A percentile compares a stretch with the other conserved stretches of the same genome.
phyloP scores from a whole-genome alignment of 1,140 invertebrate species.

The Fopius arisanus region DNA sequence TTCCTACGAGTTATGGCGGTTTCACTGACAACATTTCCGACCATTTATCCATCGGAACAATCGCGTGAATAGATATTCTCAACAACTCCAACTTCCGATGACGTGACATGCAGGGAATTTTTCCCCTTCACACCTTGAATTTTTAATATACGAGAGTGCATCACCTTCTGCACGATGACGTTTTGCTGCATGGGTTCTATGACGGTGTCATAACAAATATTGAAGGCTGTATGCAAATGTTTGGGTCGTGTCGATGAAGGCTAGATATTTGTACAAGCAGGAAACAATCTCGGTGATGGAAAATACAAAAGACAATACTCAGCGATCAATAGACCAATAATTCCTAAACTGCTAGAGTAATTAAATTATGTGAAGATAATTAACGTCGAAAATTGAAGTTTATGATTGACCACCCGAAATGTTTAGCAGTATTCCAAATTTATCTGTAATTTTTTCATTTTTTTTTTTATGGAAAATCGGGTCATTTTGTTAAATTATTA shows the following conservation, averaged over 20 bases:
- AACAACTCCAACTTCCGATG: neutral
- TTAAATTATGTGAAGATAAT: too few relatives aligned
- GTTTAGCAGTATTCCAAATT: too few relatives aligned
- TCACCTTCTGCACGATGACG: conserved; percentile 7
- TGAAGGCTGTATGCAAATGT: neutral
- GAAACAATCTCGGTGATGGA: neutral
- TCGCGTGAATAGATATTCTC: conserved; percentile 1
- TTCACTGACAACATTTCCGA: neutral
- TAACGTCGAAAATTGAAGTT: too few relatives aligned
- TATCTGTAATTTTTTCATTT: too few relatives aligned
- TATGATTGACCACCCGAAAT: too few relatives aligned
- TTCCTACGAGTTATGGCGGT: neutral
- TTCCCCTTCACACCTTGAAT: conserved; percentile 19
- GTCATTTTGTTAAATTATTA: too few relatives aligned
- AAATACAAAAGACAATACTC: too few relatives aligned
- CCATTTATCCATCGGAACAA: neutral
- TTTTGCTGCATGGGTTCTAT: neutral
- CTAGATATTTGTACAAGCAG: neutral
- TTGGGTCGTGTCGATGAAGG: neutral
- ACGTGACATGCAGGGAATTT: neutral
- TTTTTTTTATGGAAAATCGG: too few relatives aligned
- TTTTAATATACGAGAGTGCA: conserved; percentile 32
- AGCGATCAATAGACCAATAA: too few relatives aligned
- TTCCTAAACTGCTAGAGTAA: too few relatives aligned
- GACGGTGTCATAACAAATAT: conserved; percentile 18